Evolutionary conservation across 2,113 vertebrate species (phyloP), one percentile per base, ranked within the genome.

Genomic region (Aramus guarauna): DNA sequence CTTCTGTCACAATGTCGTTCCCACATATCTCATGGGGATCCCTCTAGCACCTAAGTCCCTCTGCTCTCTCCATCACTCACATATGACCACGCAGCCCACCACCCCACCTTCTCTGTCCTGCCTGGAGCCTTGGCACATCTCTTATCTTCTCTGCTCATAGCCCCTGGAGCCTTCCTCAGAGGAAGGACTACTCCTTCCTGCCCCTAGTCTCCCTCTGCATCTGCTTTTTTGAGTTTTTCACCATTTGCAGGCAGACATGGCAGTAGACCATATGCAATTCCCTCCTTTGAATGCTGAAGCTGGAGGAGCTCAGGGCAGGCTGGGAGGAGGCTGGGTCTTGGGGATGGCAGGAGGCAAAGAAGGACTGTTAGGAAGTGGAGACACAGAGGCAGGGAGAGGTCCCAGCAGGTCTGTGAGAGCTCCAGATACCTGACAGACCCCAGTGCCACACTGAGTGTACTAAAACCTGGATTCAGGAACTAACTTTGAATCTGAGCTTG

Each of bases 1-100:
- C 56, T 60, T 22, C 78, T 78, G 26, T 67, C 24, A 39, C 58
- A 84, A 29, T 0, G 0, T 34, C 3, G 0, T 59, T 63, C 41
- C 66, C 34, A 29, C 72, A 67, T 56, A 45, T 30, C 24, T 52
- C 62, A 9, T 1, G 0, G 45, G 32, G 37, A 45, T 62, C 17
- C 23, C 36, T 67, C 24, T 32, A 32, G 18, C 75, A 72, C 23
- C 34, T 36, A 64, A 5, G 3, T 29, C 66, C 56, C n/a, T 85
- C 67, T 71, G 41, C 52, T 79, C 26, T 63, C 74, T 72, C 74
- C 50, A 50, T 47, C 13, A 2, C 36, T 24, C 19, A 56, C 11
- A 20, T 4, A 3, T 12, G 55, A 37, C 11, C 67, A 11, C 21
- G 37, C 22, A 45, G 6, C 30, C 23, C 26, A 27, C 18, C 5